Evolutionary conservation across 1,140 invertebrate species (phyloP).

Genomic region (Drosophila nikananu): DNA sequence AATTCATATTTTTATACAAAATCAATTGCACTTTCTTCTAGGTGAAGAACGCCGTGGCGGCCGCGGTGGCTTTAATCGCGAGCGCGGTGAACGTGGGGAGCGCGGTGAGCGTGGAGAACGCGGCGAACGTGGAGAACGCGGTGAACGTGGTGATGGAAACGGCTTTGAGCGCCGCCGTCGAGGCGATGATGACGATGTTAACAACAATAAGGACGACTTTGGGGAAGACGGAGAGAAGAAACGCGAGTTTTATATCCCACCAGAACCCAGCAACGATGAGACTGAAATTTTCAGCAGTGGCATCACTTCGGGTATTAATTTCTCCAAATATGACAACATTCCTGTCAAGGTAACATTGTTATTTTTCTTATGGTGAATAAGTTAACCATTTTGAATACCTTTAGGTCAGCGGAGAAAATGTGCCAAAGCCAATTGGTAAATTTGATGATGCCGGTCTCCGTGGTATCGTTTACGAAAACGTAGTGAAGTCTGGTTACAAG

Average conservation of each 20-base stretch:
- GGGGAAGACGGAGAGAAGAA: conserved; percentile 83
- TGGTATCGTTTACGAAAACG: conserved; percentile 90
- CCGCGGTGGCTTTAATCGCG: conserved; percentile 37
- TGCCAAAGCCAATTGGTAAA: conserved; percentile 87
- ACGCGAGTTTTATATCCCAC: conserved; percentile 92
- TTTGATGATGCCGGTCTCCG: conserved; percentile 91
- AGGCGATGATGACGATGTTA: conserved; percentile 57
- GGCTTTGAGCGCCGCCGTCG: conserved; percentile 45
- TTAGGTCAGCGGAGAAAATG: conserved; percentile 74
- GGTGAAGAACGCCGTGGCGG: conserved; percentile 34
- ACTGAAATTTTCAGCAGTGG: conserved; percentile 89
- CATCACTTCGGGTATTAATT: conserved; percentile 94
- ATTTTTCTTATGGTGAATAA: not conserved
- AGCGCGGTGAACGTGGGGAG: conserved; percentile 36
- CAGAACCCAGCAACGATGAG: conserved; percentile 90
- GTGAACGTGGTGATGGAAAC: conserved; percentile 15
- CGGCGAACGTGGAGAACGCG: conserved; percentile 30
- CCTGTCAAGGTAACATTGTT: conserved; percentile 89
- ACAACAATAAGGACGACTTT: conserved; percentile 46
- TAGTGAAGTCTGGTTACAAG: conserved; percentile 92
- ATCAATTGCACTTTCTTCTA: not conserved
- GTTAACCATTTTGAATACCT: not conserved
- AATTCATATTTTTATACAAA: not conserved
- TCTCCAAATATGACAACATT: conserved; percentile 94
- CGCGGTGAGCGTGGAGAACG: conserved; percentile 29